Evolutionary conservation across 2,888 invertebrate species (phyloP), one percentile per base, ranked within the genome.

Genomic region (Nomada lathburiana): DNA sequence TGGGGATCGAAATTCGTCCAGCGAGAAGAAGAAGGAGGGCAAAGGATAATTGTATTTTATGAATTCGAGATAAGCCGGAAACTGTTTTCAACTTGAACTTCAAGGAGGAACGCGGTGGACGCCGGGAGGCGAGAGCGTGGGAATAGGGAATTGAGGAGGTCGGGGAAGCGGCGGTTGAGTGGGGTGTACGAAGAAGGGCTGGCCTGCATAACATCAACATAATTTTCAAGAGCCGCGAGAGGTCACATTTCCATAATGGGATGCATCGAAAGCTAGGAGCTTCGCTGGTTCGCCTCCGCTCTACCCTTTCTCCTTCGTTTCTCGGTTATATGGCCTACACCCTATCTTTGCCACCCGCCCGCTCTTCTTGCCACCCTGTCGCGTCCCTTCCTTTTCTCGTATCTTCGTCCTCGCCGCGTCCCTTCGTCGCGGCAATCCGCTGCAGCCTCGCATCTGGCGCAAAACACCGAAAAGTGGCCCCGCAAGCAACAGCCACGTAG

Each of bases 141-240:
- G 36, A 23, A 23, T 42, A 42, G 29, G 23, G 59, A 67, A 62
- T 75, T 36, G 67, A 67, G 63, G 55, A 63, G 74, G 60, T 68
- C 59, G 71, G 65, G 68, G 44, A 76, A 81, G 73, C 67, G 68
- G n/a, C 63, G 77, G 73, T 47, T 77, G 69, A 77, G 80, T 20
- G 44, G 82, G 79, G 62, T 63, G 76, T 53, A 76, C 60, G 81
- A 68, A 73, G 72, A 74, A 75, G 72, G 82, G 85, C 86, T 83
- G 85, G 72, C 67, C 62, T 87, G 92, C 91, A 92, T 92, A 92
- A 90, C 91, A 92, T 92, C 92, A 92, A 92, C 92, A 92, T 92
- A 92, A 92, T 92, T 92, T 91, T 89, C 87, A 89, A 89, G 90
- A 92, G 87, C 86, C 88, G 90, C 87, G 90, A 89, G 91, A 91